phyloP scores from a whole-genome alignment of 2,888 invertebrate genomes.

The Rotaria magnacalcarata region DNA sequence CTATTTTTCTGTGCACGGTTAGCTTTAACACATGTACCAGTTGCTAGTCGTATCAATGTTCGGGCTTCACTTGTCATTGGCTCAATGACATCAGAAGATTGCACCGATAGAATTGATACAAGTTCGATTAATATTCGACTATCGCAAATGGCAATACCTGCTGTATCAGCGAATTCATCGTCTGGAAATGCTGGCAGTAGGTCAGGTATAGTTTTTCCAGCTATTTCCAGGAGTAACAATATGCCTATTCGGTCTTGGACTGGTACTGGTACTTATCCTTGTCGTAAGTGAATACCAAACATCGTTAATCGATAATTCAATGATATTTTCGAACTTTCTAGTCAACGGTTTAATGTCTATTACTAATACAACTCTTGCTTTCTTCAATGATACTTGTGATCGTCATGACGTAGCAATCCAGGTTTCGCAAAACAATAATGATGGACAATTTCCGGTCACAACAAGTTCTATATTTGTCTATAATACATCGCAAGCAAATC shows the following conservation, averaged over 20 bases:
- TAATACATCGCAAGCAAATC: constrained; percentile 49
- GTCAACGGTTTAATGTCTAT: constrained; percentile 50
- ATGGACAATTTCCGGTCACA: constrained; percentile 51
- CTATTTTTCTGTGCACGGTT: too few species aligned
- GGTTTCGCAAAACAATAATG: constrained; percentile 51
- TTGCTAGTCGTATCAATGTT: constrained; percentile 49
- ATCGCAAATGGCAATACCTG: background rate
- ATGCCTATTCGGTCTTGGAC: constrained; percentile 51
- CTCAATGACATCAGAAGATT: constrained; percentile 47
- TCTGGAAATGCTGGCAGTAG: constrained; percentile 1
- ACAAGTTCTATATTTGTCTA: constrained; percentile 41
- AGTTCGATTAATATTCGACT: background rate
- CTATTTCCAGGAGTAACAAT: constrained; percentile 48
- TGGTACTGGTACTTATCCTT: constrained; percentile 20
- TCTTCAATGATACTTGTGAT: constrained; percentile 35
- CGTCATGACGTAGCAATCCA: constrained; percentile 48
- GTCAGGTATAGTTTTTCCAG: constrained; percentile 41
- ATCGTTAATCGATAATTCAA: too few species aligned
- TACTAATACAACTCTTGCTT: constrained; percentile 34
- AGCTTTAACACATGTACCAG: constrained; percentile 48
- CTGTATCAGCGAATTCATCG: background rate
- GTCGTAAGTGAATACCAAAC: constrained; percentile 50
- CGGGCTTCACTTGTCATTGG: constrained; percentile 51
- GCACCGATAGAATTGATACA: constrained; percentile 48
- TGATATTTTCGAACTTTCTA: constrained; percentile 46